phyloP scores from a whole-genome alignment of 2,888 invertebrate genomes.

The Drosophila nr. perissopoda region DNA sequence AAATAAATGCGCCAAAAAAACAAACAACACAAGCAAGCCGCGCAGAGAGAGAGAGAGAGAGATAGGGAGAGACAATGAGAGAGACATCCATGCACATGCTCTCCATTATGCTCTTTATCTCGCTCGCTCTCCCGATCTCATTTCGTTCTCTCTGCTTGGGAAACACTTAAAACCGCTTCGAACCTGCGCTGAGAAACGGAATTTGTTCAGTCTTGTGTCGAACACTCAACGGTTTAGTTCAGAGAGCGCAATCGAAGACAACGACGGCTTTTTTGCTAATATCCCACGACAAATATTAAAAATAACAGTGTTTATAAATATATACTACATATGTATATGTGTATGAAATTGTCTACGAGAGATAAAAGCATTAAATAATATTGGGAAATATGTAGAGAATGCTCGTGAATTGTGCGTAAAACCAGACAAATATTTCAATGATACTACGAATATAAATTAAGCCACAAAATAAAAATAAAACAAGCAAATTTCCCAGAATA shows the following conservation, averaged over 20 bases:
- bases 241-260: slow-evolving; percentile 66
- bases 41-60: background rate
- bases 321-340: background rate
- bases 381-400: slow-evolving; percentile 67
- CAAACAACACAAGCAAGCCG: slow-evolving; percentile 9
- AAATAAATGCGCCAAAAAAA: slow-evolving; percentile 37
- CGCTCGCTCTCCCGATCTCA: slow-evolving; percentile 5
- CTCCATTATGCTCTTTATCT: slow-evolving; percentile 14
- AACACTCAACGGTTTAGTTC: slow-evolving; percentile 70
- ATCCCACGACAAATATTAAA: slow-evolving; percentile 12
- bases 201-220: slow-evolving; percentile 78
- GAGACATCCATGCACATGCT: background rate
- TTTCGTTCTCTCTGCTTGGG: slow-evolving; percentile 7
- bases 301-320: slow-evolving; percentile 14
- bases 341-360: slow-evolving; percentile 19
- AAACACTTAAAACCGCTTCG: slow-evolving; percentile 18
- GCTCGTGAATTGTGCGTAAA: slow-evolving; percentile 58
- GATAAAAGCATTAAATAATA: slow-evolving; percentile 54
- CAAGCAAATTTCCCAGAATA: slow-evolving; percentile 15
- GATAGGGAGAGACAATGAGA: background rate
- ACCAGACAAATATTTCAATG: slow-evolving; percentile 31
- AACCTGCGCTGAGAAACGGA: slow-evolving; percentile 25
- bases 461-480: slow-evolving; percentile 34
- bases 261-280: slow-evolving; percentile 33
- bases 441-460: slow-evolving; percentile 41